Percentiles rank a stretch among this genome's conserved stretches.
phyloP scores from a whole-genome alignment of 2,797 vertebrate species.

The Avahi laniger region DNA sequence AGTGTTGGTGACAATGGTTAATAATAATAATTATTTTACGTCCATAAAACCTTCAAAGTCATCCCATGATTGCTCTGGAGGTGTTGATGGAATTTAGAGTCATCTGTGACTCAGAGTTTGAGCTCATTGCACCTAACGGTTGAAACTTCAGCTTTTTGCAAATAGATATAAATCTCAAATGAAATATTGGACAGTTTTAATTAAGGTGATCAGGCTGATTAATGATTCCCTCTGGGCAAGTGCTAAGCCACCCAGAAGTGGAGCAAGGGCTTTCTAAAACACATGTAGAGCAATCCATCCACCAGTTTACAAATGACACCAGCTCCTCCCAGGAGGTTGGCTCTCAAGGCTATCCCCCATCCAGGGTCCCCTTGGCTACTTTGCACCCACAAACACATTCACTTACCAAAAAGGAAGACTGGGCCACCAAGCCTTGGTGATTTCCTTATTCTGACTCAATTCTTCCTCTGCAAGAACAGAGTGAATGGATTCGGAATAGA shows the following conservation, averaged over 20 bases:
- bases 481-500: not conserved
- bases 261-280: constrained; percentile 58
- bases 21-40: not conserved
- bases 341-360: not conserved
- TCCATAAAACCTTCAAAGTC: not conserved
- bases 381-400: not conserved
- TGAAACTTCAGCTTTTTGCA: constrained; percentile 74
- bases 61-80: not conserved
- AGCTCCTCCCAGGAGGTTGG: not conserved
- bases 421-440: not conserved
- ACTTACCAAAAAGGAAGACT: not conserved
- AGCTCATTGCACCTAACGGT: constrained; percentile 22
- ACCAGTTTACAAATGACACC: not conserved
- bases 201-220: constrained; percentile 76
- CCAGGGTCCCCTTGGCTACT: not conserved
- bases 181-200: constrained; percentile 78
- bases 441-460: not conserved
- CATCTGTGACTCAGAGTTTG: not conserved
- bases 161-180: constrained; percentile 79
- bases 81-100: not conserved
- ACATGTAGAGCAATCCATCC: not conserved
- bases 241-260: constrained; percentile 12
- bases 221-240: constrained; percentile 62
- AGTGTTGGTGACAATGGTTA: not conserved
- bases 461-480: not conserved